Base-by-base conservation (phyloP, 92 coral and sea anemone genomes). In the Nematostella vectensis region DNA sequence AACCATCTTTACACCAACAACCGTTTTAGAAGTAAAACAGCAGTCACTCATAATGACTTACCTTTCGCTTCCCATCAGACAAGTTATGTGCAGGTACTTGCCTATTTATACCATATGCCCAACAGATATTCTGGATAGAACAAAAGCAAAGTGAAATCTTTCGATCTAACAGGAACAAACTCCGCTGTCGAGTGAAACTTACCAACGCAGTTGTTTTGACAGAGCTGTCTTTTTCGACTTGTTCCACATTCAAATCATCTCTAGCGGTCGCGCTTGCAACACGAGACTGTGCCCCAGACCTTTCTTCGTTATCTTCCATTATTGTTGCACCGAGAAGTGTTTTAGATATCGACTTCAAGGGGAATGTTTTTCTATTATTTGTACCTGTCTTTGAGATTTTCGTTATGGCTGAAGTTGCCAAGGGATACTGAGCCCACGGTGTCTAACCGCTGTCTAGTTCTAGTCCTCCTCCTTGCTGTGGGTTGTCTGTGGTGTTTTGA, bases 21-120 rank as follows among this genome's bases (percentile, higher is more conserved):
- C n/a, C n/a, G n/a, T n/a, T n/a, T n/a, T n/a, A n/a, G n/a, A n/a
- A n/a, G n/a, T n/a, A n/a, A n/a, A n/a, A n/a, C n/a, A n/a, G n/a
- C n/a, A n/a, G n/a, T n/a, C n/a, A n/a, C n/a, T n/a, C n/a, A n/a
- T n/a, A n/a, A n/a, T n/a, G n/a, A n/a, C n/a, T n/a, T n/a, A 93
- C 99, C 99, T 86, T 83, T 67, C 91, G 69, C 57, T 54, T 72
- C 2, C 78, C 99, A 54, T 86, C 83, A 0, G 99, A 93, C 38
- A 93, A 58, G 50, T 93, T 93, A 25, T 81, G 88, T 15, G 74
- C 91, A 9, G 91, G 88, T 0, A 93, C 82, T 18, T 62, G 65
- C 50, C 51, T 78, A 60, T 93, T 93, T 28, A 93, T 74, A 25
- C 99, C 99, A 65, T 81, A 93, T 12, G 95, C 74, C 99, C 99